Conservation (phyloP, 2,888 invertebrate species). For the Tortricodes alternella region DNA sequence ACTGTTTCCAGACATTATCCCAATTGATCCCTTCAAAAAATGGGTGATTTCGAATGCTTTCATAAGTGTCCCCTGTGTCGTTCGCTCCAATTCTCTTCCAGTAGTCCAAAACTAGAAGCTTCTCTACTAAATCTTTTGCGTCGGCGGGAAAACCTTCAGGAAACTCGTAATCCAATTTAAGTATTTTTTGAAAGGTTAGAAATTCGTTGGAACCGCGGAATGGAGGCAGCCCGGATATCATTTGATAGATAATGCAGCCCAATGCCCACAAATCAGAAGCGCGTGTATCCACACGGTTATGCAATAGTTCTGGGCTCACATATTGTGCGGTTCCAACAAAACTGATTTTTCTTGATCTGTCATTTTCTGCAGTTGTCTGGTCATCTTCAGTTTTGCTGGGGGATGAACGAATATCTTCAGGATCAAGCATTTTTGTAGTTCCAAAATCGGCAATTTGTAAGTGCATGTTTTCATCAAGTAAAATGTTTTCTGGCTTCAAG, state of each 20-base stretch:
- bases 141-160: constrained; percentile 94
- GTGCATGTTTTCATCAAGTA: constrained; percentile 97
- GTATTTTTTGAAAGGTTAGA: constrained; percentile 97
- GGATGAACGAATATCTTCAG: constrained; percentile 56
- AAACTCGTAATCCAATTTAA: constrained; percentile 94
- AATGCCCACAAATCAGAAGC: constrained; percentile 98
- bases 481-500: constrained; percentile 98
- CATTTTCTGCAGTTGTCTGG: constrained; percentile 53
- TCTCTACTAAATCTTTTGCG: constrained; percentile 94
- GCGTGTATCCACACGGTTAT: constrained; percentile 88
- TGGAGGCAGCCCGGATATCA: constrained; percentile 96
- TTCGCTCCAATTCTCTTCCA: constrained; percentile 90
- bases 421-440: constrained; percentile 91
- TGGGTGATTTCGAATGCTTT: constrained; percentile 91
- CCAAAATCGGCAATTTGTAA: constrained; percentile 98
- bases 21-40: constrained; percentile 94
- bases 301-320: constrained; percentile 97
- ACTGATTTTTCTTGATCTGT: constrained; percentile 87
- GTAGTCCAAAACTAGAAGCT: constrained; percentile 92
- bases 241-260: constrained; percentile 98
- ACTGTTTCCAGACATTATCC: constrained; percentile 88
- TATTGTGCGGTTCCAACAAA: constrained; percentile 99
- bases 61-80: constrained; percentile 87
- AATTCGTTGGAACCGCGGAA: constrained; percentile 97
- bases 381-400: constrained; percentile 55